Conservation (phyloP, 2,888 invertebrate genomes). For the Cinara cedri region DNA sequence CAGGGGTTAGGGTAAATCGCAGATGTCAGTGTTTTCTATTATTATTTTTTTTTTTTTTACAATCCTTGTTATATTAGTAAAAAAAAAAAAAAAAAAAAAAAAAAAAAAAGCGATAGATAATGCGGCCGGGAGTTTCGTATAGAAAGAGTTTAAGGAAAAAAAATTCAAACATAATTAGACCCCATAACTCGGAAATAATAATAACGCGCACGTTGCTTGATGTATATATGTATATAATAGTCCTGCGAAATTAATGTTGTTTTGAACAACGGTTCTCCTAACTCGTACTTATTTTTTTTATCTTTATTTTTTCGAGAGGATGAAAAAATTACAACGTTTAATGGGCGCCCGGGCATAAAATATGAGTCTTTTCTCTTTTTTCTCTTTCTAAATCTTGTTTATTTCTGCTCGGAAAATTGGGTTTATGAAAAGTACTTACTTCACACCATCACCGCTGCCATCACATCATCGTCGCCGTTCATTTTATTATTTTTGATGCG, state of each 20-base stretch:
- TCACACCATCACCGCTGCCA: neutral
- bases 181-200: constrained; percentile 37
- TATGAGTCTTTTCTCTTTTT: constrained; percentile 22
- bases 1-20: neutral
- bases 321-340: constrained; percentile 43
- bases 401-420: constrained; percentile 31
- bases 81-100: constrained; percentile 26
- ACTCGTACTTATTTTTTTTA: neutral
- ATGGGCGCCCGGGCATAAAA: constrained; percentile 42
- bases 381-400: constrained; percentile 21
- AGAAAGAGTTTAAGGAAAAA: constrained; percentile 19
- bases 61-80: constrained; percentile 25
- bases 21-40: neutral
- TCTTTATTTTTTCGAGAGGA: constrained; percentile 9
- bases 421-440: constrained; percentile 50
- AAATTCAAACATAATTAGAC: constrained; percentile 41
- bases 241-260: constrained; percentile 29
- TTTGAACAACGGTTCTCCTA: constrained; percentile 24
- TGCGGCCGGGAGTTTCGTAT: neutral
- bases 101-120: constrained; percentile 21
- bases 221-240: neutral
- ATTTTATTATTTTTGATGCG: constrained; percentile 35
- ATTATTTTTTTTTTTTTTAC: constrained; percentile 12
- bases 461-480: neutral
- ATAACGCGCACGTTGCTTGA: neutral